A percentile compares a stretch with the other conserved stretches of the same genome.
These are phyloP conservation scores for Helostoma temminkii DNA, from an alignment of 2,797 vertebrate genomes.

Conservation along the genomic window DNA sequence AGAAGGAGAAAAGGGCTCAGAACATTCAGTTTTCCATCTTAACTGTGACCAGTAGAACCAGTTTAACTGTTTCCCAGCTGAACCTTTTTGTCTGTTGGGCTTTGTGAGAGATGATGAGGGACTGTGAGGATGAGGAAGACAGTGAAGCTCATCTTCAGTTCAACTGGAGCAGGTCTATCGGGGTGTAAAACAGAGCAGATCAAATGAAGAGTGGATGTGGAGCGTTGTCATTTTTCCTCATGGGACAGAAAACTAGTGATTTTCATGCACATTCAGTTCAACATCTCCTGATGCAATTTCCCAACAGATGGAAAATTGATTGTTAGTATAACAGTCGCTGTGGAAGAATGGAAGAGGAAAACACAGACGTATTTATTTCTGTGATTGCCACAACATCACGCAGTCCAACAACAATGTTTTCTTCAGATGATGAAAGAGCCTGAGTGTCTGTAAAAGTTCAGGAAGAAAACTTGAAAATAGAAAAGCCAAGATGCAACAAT, in stretches of 20 bases:
- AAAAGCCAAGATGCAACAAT: neutral
- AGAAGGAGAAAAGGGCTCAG: slow-evolving; percentile 51
- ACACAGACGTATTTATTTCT: neutral
- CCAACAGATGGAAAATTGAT: slow-evolving; percentile 22
- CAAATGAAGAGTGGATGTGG: neutral
- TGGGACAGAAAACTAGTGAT: neutral
- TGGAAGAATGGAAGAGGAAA: neutral
- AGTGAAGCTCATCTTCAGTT: rapidly evolving
- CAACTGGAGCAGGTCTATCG: neutral
- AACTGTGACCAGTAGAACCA: neutral
- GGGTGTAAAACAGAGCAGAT: neutral
- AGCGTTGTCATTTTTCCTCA: slow-evolving; percentile 18
- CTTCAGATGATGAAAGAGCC: neutral
- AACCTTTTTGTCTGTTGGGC: no score
- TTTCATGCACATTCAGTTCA: neutral
- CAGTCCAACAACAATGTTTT: neutral
- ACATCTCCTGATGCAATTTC: slow-evolving; percentile 16
- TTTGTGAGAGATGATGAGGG: neutral
- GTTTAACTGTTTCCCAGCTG: neutral
- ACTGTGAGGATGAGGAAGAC: neutral
- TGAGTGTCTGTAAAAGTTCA: neutral
- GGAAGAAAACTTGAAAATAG: neutral
- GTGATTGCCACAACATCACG: neutral
- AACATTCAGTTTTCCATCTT: slow-evolving; percentile 44
- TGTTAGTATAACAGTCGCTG: slow-evolving; percentile 10